Evolutionary conservation across 1,140 invertebrate genomes (phyloP).

Genomic region (Rhagoletis zephyria): DNA sequence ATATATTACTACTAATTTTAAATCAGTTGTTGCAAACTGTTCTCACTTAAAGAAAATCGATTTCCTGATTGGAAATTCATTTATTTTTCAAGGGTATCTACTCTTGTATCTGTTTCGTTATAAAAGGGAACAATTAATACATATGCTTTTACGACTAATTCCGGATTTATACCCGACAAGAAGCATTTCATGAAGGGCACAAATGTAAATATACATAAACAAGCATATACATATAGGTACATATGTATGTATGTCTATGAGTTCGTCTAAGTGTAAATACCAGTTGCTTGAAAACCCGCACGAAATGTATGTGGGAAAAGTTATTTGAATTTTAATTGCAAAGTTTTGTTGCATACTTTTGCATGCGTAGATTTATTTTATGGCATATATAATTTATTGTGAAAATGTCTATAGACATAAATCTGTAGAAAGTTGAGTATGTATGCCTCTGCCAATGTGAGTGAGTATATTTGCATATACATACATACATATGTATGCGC

Average conservation of each 20-base stretch:
- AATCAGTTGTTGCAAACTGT: no score
- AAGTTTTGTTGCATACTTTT: conserved; percentile 69
- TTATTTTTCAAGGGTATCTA: no score
- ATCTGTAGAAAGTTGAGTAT: conserved; percentile 10
- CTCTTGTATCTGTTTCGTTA: no score
- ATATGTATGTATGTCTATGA: neutral
- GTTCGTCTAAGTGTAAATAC: neutral
- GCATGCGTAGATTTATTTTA: conserved; percentile 66
- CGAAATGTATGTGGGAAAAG: conserved; percentile 57
- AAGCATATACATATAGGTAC: neutral
- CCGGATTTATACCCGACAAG: no score
- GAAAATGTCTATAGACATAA: conserved; percentile 21
- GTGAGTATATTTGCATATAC: neutral
- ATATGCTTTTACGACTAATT: no score
- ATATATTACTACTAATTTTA: no score
- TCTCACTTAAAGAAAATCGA: no score
- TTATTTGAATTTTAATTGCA: conserved; percentile 72
- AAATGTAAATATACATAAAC: neutral
- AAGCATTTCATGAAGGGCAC: no score
- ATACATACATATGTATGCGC: neutral
- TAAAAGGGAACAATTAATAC: no score
- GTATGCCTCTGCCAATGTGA: neutral
- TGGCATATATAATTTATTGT: conserved; percentile 56
- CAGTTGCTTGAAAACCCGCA: neutral
- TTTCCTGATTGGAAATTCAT: no score